phyloP scores from a whole-genome alignment of 1,140 invertebrate species.

The Lepidostoma basale region DNA sequence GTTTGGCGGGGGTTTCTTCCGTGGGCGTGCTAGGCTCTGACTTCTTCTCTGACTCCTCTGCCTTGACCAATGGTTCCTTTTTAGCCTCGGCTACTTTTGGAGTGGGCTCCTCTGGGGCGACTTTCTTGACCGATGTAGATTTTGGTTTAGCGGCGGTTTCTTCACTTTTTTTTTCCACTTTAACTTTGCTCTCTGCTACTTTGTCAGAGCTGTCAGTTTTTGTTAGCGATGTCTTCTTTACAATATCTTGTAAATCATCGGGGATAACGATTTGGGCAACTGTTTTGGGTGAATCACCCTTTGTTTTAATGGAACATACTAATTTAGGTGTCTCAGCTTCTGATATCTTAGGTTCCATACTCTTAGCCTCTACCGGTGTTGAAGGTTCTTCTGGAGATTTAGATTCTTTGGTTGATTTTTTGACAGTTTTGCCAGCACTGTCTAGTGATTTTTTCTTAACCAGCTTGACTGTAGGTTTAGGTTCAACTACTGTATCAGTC shows the following conservation, averaged over 20 bases:
- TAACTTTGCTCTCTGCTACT: not conserved
- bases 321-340: constrained; percentile 12
- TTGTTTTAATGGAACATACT: constrained; percentile 32
- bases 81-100: constrained; percentile 6
- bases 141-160: not conserved
- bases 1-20: constrained; percentile 37
- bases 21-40: constrained; percentile 24
- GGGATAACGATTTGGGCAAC: constrained; percentile 11
- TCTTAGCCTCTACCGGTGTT: constrained; percentile 4
- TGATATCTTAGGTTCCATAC: constrained; percentile 1
- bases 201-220: constrained; percentile 18
- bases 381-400: constrained; percentile 10
- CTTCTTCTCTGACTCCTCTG: constrained; percentile 1
- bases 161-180: not conserved
- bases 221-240: not conserved
- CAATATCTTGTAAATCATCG: constrained; percentile 32
- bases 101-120: not conserved
- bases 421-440: not conserved
- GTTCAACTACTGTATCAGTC: constrained; percentile 13
- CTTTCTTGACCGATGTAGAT: constrained; percentile 1
- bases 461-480: constrained; percentile 24
- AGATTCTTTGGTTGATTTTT: not conserved
- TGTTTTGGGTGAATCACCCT: constrained; percentile 26
- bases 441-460: constrained; percentile 11
- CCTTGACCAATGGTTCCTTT: constrained; percentile 1